Evolutionary conservation across 2,888 invertebrate genomes (phyloP), one percentile per base, ranked within the genome.

Genomic region (Trilocha varians): DNA sequence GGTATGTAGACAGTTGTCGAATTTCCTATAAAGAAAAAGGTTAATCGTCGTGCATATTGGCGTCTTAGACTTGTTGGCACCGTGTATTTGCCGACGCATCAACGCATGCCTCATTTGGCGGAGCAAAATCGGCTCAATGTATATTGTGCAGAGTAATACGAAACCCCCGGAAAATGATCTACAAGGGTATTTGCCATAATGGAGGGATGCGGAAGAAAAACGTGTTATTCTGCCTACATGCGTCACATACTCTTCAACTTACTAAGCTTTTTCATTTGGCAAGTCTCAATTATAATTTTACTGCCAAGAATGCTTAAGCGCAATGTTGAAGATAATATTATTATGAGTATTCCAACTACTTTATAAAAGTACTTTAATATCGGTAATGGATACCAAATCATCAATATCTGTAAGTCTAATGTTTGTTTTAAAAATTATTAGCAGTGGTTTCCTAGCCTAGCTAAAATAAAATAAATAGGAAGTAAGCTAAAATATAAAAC

Each of bases 41-140:
- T 25, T 9, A 25, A 25, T 25, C 25, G 25, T 25, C 6, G 18
- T 18, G 8, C 8, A 18, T 18, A 8, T 25, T 2, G 6, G 2
- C 5, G 17, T 38, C 41, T 14, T 15, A 46, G 45, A 49, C 46
- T 43, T 41, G 40, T 53, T 55, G 55, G 57, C 55, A 50, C 46
- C 45, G 36, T 46, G 38, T 50, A 44, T 46, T 47, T 49, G 49
- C 52, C 52, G 52, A 54, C 49, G 53, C 47, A 50, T 55, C 49
- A 52, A 49, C 48, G 48, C 46, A 40, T 38, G 38, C 41, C 44
- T 49, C 40, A 34, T 46, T 43, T 47, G 47, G 51, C 47, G 45
- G 44, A 35, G 13, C 45, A 43, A 45, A 42, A 38, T 42, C 39
- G 39, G 39, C 39, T 39, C 33, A 33, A 33, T 33, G 17, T 39